Evolutionary conservation across 23 tunicate species (phyloP).

Genomic region (Ascidia mentula): DNA sequence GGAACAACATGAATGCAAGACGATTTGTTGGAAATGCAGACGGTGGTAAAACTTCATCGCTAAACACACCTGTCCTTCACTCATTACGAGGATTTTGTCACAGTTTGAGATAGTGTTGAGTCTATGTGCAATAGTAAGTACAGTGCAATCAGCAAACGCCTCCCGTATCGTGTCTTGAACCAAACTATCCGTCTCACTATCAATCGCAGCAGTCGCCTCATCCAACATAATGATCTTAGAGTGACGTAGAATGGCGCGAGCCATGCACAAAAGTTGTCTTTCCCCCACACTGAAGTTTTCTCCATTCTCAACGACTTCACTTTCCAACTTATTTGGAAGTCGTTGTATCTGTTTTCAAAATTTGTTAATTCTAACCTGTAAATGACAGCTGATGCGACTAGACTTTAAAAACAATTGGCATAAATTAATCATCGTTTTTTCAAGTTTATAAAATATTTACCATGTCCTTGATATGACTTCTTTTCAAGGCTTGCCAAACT

Average conservation of each 20-base stretch:
- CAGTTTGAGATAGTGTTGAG: slow-evolving; percentile 59
- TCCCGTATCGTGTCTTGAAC: slow-evolving; percentile 68
- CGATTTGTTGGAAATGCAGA: no score
- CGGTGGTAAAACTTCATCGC: no score
- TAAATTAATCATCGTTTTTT: not conserved
- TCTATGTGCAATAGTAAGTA: slow-evolving; percentile 70
- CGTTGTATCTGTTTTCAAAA: slow-evolving; percentile 32
- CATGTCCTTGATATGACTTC: slow-evolving; percentile 82
- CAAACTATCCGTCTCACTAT: slow-evolving; percentile 59
- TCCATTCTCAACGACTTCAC: slow-evolving; percentile 66
- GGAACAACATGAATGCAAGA: no score
- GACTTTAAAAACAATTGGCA: not conserved
- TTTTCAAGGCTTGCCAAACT: slow-evolving; percentile 85
- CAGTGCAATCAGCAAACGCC: slow-evolving; percentile 64
- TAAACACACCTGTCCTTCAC: slow-evolving; percentile 57
- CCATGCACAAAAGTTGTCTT: slow-evolving; percentile 66
- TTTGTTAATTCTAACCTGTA: no score
- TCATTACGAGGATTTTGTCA: slow-evolving; percentile 62
- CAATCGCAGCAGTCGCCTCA: slow-evolving; percentile 73
- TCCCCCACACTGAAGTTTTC: slow-evolving; percentile 73
- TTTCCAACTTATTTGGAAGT: slow-evolving; percentile 46
- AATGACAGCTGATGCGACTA: no score
- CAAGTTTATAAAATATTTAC: slow-evolving; percentile 19
- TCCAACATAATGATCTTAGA: slow-evolving; percentile 65
- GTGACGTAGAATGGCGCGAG: slow-evolving; percentile 52